These are phyloP conservation scores for Melanargia galathea DNA, from an alignment of 2,888 invertebrate genomes.

Conservation along the genomic window DNA sequence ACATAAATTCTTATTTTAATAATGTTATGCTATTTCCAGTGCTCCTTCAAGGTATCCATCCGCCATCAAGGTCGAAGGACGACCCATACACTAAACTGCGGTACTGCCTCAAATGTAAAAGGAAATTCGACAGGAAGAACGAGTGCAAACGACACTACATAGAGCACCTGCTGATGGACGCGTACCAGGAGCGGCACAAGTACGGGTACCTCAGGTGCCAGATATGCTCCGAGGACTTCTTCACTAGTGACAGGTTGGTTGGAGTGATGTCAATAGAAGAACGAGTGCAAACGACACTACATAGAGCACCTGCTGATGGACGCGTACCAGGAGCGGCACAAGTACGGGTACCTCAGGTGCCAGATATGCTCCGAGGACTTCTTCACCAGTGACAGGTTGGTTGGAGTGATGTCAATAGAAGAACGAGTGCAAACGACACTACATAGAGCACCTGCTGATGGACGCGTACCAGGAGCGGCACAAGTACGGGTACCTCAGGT, in stretches of 20 bases:
- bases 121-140: slow-evolving; percentile 46
- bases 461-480: slow-evolving; percentile 49
- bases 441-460: slow-evolving; percentile 60
- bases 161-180: slow-evolving; percentile 62
- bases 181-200: slow-evolving; percentile 38
- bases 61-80: neutral
- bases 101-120: slow-evolving; percentile 50
- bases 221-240: slow-evolving; percentile 46
- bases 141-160: slow-evolving; percentile 62
- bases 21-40: slow-evolving; percentile 20
- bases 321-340: slow-evolving; percentile 42
- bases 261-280: neutral
- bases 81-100: neutral
- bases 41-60: slow-evolving; percentile 13
- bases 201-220: slow-evolving; percentile 43
- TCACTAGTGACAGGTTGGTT: slow-evolving; percentile 37
- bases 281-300: slow-evolving; percentile 53
- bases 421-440: slow-evolving; percentile 58
- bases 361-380: slow-evolving; percentile 50
- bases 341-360: slow-evolving; percentile 33
- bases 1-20: too few species aligned
- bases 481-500: slow-evolving; percentile 20
- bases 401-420: slow-evolving; percentile 7
- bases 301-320: slow-evolving; percentile 63
- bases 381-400: slow-evolving; percentile 35